Percentiles rank a stretch among this genome's conserved stretches.
phyloP scores from a whole-genome alignment of 2,797 vertebrate genomes.

The Paedocypris micromegethes region DNA sequence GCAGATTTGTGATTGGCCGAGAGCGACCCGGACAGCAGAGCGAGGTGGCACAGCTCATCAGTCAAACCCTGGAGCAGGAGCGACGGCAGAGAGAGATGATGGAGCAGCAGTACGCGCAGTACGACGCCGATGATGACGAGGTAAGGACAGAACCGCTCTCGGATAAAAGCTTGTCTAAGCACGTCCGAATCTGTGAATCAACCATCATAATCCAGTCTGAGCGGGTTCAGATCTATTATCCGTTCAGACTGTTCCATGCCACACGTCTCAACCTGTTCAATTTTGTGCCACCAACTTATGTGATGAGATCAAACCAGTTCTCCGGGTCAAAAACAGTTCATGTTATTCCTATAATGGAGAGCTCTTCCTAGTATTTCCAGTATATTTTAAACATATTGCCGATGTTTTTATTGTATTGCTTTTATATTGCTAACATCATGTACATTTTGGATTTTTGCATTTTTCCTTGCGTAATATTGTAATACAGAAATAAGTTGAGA shows the following conservation, averaged over 20 bases:
- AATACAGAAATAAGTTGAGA: no score
- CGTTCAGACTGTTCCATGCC: neutral
- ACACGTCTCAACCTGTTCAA: constrained; percentile 26
- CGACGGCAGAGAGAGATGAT: constrained; percentile 88
- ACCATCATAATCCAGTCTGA: constrained; percentile 11
- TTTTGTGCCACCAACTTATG: neutral
- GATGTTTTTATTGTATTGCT: no score
- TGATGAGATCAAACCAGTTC: neutral
- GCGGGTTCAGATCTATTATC: constrained; percentile 25
- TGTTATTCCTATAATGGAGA: no score
- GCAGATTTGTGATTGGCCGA: constrained; percentile 92
- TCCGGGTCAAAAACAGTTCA: neutral
- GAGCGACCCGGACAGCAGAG: constrained; percentile 97
- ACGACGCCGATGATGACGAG: constrained; percentile 95
- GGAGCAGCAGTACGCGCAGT: constrained; percentile 93
- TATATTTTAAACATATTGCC: no score
- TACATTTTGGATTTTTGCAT: no score
- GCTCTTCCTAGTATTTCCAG: no score
- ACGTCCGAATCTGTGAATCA: constrained; percentile 7
- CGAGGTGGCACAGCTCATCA: constrained; percentile 94
- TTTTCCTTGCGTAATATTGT: no score
- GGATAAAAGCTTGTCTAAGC: constrained; percentile 10
- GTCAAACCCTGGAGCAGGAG: constrained; percentile 96
- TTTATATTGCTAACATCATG: no score
- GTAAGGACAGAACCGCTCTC: constrained; percentile 59